Evolutionary conservation across 2,797 vertebrate species (phyloP), one percentile per base, ranked within the genome.

Genomic region (Cygnus olor): DNA sequence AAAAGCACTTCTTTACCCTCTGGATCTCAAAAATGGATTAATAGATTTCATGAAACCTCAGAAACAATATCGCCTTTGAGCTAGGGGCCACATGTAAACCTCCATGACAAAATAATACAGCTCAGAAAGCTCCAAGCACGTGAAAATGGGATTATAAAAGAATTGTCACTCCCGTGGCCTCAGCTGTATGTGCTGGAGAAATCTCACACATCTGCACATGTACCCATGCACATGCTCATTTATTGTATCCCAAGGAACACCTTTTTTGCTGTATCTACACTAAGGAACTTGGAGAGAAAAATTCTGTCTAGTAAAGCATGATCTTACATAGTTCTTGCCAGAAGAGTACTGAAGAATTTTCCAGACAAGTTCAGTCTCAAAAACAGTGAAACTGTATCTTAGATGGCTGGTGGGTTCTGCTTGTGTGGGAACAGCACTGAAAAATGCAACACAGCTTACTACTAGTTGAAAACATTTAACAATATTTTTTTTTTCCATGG

Each of bases 1-100:
- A 85, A 95, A 92, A 91, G 76, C 72, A 38, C 92, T 95, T 94
- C 56, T 95, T 96, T 93, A 92, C 91, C 88, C 76, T 72, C 91
- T 90, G 72, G 86, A 92, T 64, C 79, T 89, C 42, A 85, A 72
- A 92, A 95, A 92, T 57, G 72, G 72, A 91, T 93, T 94, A 92
- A 85, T 76, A 93, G 88, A 11, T 63, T 90, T 85, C 82, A 58
- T 36, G 61, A 90, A 94, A 80, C 51, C 58, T 58, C 27, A 38
- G 49, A 51, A 78, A 66, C 86, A 81, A 60, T 2, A 69, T 27
- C 61, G 69, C 69, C 58, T 66, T 34, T 80, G 78, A 88, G 72
- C 72, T 83, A 74, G 65, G 57, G 81, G 61, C 69, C 78, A 91
- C 87, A 80, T 65, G 65, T 94, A 95, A 90, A 83, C 76, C 42